These are phyloP conservation scores for Cheilosia variabilis DNA, from an alignment of 2,888 invertebrate species.

Conservation along the genomic window DNA sequence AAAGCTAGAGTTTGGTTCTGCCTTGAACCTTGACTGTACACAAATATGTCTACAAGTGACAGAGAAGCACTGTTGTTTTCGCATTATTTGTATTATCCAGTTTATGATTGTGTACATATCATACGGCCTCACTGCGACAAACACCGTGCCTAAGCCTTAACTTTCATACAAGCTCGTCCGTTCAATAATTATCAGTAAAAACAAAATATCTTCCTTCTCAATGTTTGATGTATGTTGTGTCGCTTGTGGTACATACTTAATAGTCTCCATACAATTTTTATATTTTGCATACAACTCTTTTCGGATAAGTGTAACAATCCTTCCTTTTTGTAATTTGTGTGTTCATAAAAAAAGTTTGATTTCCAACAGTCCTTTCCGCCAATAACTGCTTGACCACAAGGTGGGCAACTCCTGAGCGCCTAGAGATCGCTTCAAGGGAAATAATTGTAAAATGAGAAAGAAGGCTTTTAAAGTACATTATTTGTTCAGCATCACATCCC, in stretches of 20 bases:
- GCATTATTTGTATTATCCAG: too few relatives aligned
- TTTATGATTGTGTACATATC: too few relatives aligned
- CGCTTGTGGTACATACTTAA: constrained; percentile 33
- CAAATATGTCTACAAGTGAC: too few relatives aligned
- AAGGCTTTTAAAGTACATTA: neutral
- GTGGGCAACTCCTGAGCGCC: neutral
- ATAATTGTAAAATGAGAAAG: neutral
- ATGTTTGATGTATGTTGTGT: constrained; percentile 48
- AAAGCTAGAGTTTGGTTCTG: too few relatives aligned
- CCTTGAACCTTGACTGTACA: too few relatives aligned
- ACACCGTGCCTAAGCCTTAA: too few relatives aligned
- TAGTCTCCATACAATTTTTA: constrained; percentile 30
- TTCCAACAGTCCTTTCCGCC: neutral
- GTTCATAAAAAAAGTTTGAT: constrained; percentile 10
- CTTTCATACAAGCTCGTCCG: too few relatives aligned
- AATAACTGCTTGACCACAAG: constrained; percentile 14
- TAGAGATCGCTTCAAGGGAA: neutral
- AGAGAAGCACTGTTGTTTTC: too few relatives aligned
- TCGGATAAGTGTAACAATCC: constrained; percentile 2
- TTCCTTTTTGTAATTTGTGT: constrained; percentile 28
- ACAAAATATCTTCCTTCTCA: constrained; percentile 35
- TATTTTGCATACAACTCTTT: constrained; percentile 22
- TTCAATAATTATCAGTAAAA: too few relatives aligned
- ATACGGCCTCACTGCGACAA: too few relatives aligned
- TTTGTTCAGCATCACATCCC: constrained; percentile 7